Base-by-base conservation (phyloP, 1,140 invertebrate species). In the Ceratosolen fusciceps region DNA sequence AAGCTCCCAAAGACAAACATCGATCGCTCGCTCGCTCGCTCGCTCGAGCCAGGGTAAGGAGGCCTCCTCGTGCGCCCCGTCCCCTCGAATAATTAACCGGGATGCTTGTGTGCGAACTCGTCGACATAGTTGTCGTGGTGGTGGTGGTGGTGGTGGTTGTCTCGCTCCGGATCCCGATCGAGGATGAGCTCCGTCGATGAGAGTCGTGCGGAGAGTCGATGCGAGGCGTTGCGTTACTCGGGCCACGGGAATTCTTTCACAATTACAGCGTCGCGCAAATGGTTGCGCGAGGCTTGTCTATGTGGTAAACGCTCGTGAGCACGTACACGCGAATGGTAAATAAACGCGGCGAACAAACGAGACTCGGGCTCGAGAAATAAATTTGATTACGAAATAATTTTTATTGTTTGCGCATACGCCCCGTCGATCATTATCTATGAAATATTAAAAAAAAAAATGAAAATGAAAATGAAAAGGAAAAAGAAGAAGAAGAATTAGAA, bases 351-450 rank as follows among this genome's bases (percentile, higher is more conserved):
- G 60, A 65, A 37, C 34, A 65, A 65, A n/a, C 37, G 60, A 65
- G 31, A 65, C 2, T 65, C 7, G 34, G n/a, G n/a, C 60, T 65
- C 37, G 60, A 37, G 31, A 65, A 37, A 65, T 37, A 37, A 37
- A 65, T 65, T 65, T 65, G 34, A 65, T 65, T 65, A n/a, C 19
- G 31, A 65, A 65, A 65, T 65, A 65, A 65, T 65, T 65, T 65
- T 37, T 37, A n/a, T 37, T 65, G 34, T 65, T 65, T 65, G 60
- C 60, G 60, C 34, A 37, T 37, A 37, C 31, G 34, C 60, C n/a
- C n/a, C n/a, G n/a, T 65, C 60, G 10, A 34, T 2, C 58, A 62
- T 34, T 62, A 34, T 62, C 26, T 62, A 34, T 21, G 34, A 34
- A 65, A 65, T 47, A 47, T n/a, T n/a, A n/a, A n/a, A n/a, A n/a